These are phyloP conservation scores for Harpagoxenus sublaevis DNA, from an alignment of 2,888 invertebrate species.

Conservation along the genomic window DNA sequence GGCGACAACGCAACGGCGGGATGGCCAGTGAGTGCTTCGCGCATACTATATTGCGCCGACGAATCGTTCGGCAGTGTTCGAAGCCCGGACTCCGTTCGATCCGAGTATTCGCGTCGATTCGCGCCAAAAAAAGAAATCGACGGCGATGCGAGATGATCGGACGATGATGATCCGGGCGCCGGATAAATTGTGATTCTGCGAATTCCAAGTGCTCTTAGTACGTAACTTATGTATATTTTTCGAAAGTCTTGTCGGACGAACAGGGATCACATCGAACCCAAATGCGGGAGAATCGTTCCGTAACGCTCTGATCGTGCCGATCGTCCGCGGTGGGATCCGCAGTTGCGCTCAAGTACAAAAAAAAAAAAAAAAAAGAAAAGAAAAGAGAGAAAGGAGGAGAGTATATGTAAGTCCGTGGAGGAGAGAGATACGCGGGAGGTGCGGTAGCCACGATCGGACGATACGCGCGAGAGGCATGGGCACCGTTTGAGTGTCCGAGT, in stretches of 20 bases:
- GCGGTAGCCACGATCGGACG: conserved; percentile 44
- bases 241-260: conserved; percentile 22
- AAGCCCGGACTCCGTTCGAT: background rate
- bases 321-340: conserved; percentile 2
- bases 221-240: conserved; percentile 50
- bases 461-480: conserved; percentile 23
- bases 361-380: conserved; percentile 4
- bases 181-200: conserved; percentile 50
- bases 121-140: background rate
- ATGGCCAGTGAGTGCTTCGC: conserved; percentile 50
- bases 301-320: conserved; percentile 12
- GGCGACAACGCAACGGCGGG: conserved; percentile 29
- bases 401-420: background rate
- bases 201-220: conserved; percentile 46
- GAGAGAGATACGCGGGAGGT: conserved; percentile 13
- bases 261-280: background rate
- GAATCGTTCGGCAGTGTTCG: conserved; percentile 30
- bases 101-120: background rate
- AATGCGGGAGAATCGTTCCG: background rate
- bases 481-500: conserved; percentile 45
- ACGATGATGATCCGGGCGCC: background rate
- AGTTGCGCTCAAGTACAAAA: conserved; percentile 49
- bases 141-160: background rate
- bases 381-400: background rate
- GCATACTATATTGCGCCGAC: conserved; percentile 14